phyloP scores from a whole-genome alignment of 2,113 vertebrate genomes.

The Archilochus colubris region DNA sequence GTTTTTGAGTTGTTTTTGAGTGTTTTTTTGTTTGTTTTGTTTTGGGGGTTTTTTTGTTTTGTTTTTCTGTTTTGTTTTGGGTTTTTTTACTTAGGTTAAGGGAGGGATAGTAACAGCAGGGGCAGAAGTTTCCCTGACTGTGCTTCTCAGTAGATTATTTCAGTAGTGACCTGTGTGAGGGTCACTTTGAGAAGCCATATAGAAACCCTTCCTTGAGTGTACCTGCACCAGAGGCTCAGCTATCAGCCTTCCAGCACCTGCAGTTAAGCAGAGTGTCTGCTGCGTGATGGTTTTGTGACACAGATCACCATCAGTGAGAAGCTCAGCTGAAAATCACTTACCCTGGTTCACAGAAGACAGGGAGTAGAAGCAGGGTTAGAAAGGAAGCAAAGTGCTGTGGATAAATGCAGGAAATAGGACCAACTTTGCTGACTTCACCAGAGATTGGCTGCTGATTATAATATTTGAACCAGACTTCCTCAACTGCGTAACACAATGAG shows the following conservation, averaged over 20 bases:
- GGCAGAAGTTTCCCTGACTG: not conserved
- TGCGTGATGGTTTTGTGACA: slow-evolving; percentile 26
- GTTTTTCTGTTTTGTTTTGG: not conserved
- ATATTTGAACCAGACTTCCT: slow-evolving; percentile 35
- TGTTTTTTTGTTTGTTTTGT: too few relatives aligned
- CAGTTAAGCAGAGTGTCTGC: slow-evolving; percentile 27
- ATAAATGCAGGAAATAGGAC: slow-evolving; percentile 23
- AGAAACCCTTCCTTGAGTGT: slow-evolving; percentile 1
- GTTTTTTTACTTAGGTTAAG: not conserved
- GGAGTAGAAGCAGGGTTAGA: not conserved
- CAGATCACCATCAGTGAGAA: slow-evolving; percentile 40
- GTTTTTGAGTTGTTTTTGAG: not conserved
- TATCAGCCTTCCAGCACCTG: slow-evolving; percentile 54
- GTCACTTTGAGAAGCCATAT: slow-evolving; percentile 32
- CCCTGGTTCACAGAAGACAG: not conserved
- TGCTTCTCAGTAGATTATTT: not conserved
- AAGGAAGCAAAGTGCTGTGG: not conserved
- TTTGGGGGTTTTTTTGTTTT: not conserved
- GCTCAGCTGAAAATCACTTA: slow-evolving; percentile 63
- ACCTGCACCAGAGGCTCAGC: slow-evolving; percentile 11
- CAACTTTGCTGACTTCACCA: slow-evolving; percentile 15
- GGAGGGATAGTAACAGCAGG: not conserved
- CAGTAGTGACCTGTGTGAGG: slow-evolving; percentile 9
- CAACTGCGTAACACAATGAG: not conserved
- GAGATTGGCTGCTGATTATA: not conserved